phyloP scores from a whole-genome alignment of 2,113 vertebrate species.

The Phyllopteryx taeniolatus region DNA sequence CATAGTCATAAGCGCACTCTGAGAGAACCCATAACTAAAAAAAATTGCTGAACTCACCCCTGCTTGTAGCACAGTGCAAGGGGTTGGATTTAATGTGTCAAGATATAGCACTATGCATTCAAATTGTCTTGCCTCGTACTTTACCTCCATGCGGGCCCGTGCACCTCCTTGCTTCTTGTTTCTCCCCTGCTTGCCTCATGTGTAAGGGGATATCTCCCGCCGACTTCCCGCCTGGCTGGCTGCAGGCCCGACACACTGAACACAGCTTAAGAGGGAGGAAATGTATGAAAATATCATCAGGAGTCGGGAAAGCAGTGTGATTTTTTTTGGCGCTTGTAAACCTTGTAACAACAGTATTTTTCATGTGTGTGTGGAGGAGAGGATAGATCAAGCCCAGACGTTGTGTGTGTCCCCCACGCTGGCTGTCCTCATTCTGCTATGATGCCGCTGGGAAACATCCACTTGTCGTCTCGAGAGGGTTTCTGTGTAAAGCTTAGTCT shows the following conservation, averaged over 20 bases:
- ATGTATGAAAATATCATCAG: conserved; percentile 57
- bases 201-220: conserved; percentile 64
- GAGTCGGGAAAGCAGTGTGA: conserved; percentile 42
- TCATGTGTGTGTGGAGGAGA: conserved; percentile 44
- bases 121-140: conserved; percentile 1
- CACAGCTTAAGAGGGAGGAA: conserved; percentile 31
- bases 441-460: conserved; percentile 39
- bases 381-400: conserved; percentile 38
- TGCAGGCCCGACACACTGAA: conserved; percentile 27
- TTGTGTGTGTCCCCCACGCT: conserved; percentile 11
- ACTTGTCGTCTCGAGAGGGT: conserved; percentile 29
- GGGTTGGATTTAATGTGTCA: not conserved
- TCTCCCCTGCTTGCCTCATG: conserved; percentile 48
- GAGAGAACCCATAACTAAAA: not conserved
- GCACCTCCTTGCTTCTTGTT: conserved; percentile 42
- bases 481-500: conserved; percentile 34
- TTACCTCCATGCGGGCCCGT: conserved; percentile 55
- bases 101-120: not conserved
- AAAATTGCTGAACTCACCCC: too few species aligned
- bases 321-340: conserved; percentile 30
- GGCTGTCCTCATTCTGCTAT: conserved; percentile 24
- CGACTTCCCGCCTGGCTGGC: conserved; percentile 16
- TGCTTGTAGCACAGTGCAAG: too few species aligned
- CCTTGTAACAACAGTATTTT: conserved; percentile 40
- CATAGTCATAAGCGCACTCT: not conserved